These are phyloP conservation scores for Aleadryas rufinucha DNA, from an alignment of 2,113 vertebrate genomes.

Conservation along the genomic window DNA sequence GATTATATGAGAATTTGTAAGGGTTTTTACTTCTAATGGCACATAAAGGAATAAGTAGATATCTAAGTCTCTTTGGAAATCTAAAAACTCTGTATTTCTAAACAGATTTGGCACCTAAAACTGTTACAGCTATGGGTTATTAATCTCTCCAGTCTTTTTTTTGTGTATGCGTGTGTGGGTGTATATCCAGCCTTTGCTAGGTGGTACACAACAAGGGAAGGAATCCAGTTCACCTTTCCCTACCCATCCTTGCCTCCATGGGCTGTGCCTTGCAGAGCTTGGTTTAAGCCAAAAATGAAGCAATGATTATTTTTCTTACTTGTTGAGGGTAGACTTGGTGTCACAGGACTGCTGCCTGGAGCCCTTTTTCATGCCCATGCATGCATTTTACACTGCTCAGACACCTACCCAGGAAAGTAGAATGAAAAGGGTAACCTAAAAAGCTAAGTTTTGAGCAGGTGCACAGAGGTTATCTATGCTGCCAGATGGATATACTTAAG, in stretches of 20 bases:
- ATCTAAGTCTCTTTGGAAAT: neutral
- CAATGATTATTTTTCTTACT: neutral
- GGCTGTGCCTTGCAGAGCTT: neutral
- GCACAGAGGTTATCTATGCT: neutral
- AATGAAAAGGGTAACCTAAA: neutral
- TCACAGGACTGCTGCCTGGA: neutral
- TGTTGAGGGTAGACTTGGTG: neutral
- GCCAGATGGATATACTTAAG: neutral
- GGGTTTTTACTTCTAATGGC: neutral
- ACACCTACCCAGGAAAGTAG: fast-evolving
- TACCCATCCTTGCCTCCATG: neutral
- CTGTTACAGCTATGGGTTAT: neutral
- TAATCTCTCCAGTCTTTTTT: neutral
- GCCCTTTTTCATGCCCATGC: neutral
- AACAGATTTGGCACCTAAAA: neutral
- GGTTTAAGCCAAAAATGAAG: neutral
- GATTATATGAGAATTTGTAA: neutral
- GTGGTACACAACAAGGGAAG: neutral
- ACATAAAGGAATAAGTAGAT: neutral
- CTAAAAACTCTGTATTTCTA: neutral
- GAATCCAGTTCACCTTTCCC: neutral
- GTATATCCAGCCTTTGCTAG: neutral
- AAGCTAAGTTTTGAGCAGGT: neutral
- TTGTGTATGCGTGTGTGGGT: no score
- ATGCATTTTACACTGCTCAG: neutral